These are phyloP conservation scores for Genyomyrus donnyi DNA, from an alignment of 2,113 vertebrate species.

Conservation along the genomic window DNA sequence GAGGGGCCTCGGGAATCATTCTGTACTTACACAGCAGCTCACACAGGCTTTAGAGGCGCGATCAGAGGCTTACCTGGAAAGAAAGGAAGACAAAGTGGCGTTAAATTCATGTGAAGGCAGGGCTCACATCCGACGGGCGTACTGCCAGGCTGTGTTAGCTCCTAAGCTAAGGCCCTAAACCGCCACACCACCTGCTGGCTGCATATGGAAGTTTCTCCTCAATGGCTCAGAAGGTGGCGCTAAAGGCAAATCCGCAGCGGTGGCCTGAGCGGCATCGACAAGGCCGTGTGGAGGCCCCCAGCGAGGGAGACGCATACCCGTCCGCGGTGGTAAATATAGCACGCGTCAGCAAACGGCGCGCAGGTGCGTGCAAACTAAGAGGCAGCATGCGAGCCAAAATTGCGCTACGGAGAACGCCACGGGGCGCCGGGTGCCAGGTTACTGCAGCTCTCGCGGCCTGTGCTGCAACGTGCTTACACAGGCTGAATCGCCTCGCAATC, in stretches of 20 bases:
- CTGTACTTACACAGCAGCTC: slow-evolving; percentile 48
- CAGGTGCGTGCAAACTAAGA: not conserved
- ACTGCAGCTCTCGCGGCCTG: not conserved
- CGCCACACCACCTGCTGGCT: not conserved
- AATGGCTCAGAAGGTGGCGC: not conserved
- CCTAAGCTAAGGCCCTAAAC: not conserved
- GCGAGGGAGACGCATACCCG: slow-evolving; percentile 52
- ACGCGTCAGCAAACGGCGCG: slow-evolving; percentile 32
- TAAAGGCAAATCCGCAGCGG: not conserved
- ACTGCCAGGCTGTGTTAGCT: not conserved
- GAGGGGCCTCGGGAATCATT: not conserved
- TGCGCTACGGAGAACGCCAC: not conserved
- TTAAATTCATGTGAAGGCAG: slow-evolving; percentile 21
- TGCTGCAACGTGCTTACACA: not conserved
- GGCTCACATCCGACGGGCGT: slow-evolving; percentile 21
- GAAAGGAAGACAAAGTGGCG: slow-evolving; percentile 21
- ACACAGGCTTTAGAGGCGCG: slow-evolving; percentile 29
- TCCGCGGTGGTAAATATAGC: slow-evolving; percentile 67
- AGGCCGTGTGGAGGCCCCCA: slow-evolving; percentile 42
- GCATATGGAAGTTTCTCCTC: not conserved
- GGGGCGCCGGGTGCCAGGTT: not conserved
- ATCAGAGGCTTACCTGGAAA: slow-evolving; percentile 59
- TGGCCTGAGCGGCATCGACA: not conserved
- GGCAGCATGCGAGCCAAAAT: not conserved
- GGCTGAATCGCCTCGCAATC: not conserved